Base-by-base conservation (phyloP, 2,113 vertebrate species). In the Aegotheles bennettii region DNA sequence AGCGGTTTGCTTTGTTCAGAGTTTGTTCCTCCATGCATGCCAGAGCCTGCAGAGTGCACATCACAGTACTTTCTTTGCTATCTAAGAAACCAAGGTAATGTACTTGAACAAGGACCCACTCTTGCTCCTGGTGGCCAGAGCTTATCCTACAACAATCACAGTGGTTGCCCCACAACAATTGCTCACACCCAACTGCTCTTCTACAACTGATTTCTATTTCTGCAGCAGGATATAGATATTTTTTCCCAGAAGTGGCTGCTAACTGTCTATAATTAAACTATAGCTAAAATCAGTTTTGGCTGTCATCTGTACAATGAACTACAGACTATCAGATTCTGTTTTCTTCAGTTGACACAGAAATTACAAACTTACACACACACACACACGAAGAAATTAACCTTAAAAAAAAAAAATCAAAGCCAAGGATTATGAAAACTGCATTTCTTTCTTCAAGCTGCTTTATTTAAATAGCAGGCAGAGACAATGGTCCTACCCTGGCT, bases 1-100 rank as follows among this genome's bases (percentile, higher is more conserved):
- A 77, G 78, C 43, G 5, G 4, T 24, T 3, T 16, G 38, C 42
- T 73, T 67, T 61, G 69, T 35, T 47, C 40, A 38, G 42, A 21
- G 23, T 42, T 57, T 26, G 14, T 10, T 47, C 4, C 29, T 5
- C 28, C 36, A 24, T 47, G 42, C 77, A 21, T 31, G 82, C 76
- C 47, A 71, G 85, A 84, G 78, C 78, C 63, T 87, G 82, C 59
- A 50, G 0, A 40, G 88, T 2, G 21, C 60, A 23, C 68, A 36
- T 42, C 7, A 5, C 0, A 0, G 29, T 13, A 1, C 40, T 18
- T 43, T 60, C 71, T 56, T 31, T 11, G 20, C 82, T 73, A 8
- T 26, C 67, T 48, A 73, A 40, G n/a, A 57, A 87, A 6, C 16
- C 25, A 11, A 51, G 26, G 43, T 13, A 16, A 54, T 23, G n/a